Base-by-base conservation (phyloP, 1,140 invertebrate genomes). In the Campoletis sonorensis region DNA sequence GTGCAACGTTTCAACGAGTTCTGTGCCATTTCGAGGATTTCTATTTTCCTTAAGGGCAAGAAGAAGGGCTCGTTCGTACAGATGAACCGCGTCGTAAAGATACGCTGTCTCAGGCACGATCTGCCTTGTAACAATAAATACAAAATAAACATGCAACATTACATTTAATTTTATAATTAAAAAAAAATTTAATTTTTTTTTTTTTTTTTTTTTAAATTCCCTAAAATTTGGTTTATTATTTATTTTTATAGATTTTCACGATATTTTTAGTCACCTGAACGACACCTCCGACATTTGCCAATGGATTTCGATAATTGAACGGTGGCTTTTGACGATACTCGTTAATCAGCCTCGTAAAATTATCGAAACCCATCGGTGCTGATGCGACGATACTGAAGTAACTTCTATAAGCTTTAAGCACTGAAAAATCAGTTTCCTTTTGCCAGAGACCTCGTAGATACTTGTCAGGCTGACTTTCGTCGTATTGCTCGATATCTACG, bases 401-500 rank as follows among this genome's bases (percentile, higher is more conserved):
- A 81, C 93, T 95, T 67, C 94, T 93, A 87, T 96, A 97, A 1
- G 95, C 94, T 27, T 93, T 89, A 16, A 92, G 75, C 0, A 93
- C 90, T 16, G 90, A 91, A 4, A 92, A 88, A 61, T 94, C 92
- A 5, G 92, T 92, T 58, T 94, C 91, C 80, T 95, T 95, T 54
- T 94, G 91, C 49, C 97, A 91, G 0, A 97, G 92, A 2, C 96
- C 96, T 11, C 94, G 92, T 0, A 98, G 93, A 92, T 96, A 98
- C 79, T 95, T 95, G 40, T 94, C 92, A 0, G 97, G 96, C 75
- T 95, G 93, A 4, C 94, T 93, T 4, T 94, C 90, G 84, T 97
- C 96, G 90, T 97, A 98, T 84, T 97, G 96, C 87, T 97, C 96
- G 2, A 97, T 95, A 86, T 98, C 97, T 5, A 99, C 95, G 16